Base-by-base conservation (phyloP, 2,888 invertebrate species). In the Drosophila mulleri region DNA sequence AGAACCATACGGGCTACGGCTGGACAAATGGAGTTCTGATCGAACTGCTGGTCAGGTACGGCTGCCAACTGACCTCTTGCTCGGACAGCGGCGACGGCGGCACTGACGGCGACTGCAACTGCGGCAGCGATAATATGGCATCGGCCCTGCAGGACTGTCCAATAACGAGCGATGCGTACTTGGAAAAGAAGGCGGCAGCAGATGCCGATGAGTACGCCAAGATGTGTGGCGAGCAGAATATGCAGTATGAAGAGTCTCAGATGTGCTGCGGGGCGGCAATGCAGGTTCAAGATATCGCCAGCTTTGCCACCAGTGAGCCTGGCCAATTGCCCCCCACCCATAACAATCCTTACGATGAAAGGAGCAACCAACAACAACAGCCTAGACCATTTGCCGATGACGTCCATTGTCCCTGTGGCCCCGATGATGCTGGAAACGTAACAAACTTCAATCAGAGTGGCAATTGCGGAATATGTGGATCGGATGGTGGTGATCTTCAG, bases 1-100 rank as follows among this genome's bases (percentile, higher is more conserved):
- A 95, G 0, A 94, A 96, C 0, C 98, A 98, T 91, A 94, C 95
- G 8, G 98, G 98, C 16, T 98, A 98, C 90, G 98, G 98, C 1
- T 98, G 98, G 98, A 95, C 97, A 32, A 98, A 98, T 89, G 98
- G 98, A 0, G 96, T 98, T 3, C 94, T 98, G 12, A 94, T 98
- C 93, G 96, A 98, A 72, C 94, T 98, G 37, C 93, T 98, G 8
- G 93, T 95, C 83, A 94, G 93, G 88, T 97, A 96, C 91, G 95
- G 95, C 78, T 93, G 94, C 90, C 90, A 85, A 6, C 68, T 93
- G 26, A 45, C 16, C 1, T 6, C n/a, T n/a, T n/a, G n/a, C n/a
- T n/a, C 47, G 0, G 2, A 3, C 48, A n/a, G 18, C 7, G 12
- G 1, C 3, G 0, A 1, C 12, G 18, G 7, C 48, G n/a, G 18